phyloP scores from a whole-genome alignment of 2,797 vertebrate genomes.

The Cuniculus paca region DNA sequence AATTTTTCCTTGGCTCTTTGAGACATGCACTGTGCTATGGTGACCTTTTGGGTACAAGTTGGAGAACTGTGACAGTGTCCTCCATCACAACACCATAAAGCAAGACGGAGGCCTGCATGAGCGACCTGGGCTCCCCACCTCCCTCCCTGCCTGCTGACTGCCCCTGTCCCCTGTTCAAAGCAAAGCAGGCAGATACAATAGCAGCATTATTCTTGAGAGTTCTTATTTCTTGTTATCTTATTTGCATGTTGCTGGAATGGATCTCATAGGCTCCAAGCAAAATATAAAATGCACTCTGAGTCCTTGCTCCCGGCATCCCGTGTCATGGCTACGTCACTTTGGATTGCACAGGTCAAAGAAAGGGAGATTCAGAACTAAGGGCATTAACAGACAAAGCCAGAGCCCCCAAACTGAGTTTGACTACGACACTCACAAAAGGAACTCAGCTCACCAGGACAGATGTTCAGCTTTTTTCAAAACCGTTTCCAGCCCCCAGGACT shows the following conservation, averaged over 20 bases:
- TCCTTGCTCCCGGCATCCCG: neutral
- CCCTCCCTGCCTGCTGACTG: too few species aligned
- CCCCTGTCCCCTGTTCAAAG: neutral
- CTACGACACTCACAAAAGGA: neutral
- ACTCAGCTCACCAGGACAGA: neutral
- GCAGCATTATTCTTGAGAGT: neutral
- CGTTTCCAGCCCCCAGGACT: neutral
- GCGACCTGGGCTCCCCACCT: neutral
- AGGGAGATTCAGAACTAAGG: neutral
- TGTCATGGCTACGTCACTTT: neutral
- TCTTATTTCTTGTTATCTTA: neutral
- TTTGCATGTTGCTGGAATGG: neutral
- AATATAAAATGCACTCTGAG: neutral
- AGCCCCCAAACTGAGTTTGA: neutral
- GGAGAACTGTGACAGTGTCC: neutral
- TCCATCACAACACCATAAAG: neutral
- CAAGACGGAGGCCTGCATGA: neutral
- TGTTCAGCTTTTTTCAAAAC: neutral
- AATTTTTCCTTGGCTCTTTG: neutral
- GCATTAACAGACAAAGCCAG: neutral
- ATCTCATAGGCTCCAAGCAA: neutral
- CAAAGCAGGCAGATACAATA: neutral
- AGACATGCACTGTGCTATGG: accelerated
- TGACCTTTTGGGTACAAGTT: neutral
- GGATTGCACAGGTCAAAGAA: neutral